A percentile compares a stretch with the other conserved stretches of the same genome.
These are phyloP conservation scores for Podarcis muralis DNA, from an alignment of 2,113 vertebrate genomes.

Conservation along the genomic window DNA sequence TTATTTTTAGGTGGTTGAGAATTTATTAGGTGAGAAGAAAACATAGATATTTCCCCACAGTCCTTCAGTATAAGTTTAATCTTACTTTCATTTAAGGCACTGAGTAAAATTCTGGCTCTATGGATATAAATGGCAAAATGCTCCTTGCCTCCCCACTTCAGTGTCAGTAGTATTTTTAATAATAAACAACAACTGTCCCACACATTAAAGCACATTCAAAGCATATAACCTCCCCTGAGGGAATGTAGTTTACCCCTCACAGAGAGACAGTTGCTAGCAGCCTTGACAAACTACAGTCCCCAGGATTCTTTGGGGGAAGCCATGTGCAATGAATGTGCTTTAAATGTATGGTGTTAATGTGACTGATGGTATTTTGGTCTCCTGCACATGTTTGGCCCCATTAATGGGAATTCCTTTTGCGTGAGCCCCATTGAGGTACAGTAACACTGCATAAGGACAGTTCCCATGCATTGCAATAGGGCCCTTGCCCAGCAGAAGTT, in stretches of 20 bases:
- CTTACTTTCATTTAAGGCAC: slow-evolving; percentile 8
- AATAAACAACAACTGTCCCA: too few species aligned
- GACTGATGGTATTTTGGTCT: background rate
- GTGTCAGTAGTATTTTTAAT: background rate
- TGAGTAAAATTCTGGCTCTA: background rate
- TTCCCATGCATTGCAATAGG: background rate
- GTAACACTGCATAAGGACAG: background rate
- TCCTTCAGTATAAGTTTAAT: slow-evolving; percentile 26
- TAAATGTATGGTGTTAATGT: too few species aligned
- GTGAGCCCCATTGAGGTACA: too few species aligned
- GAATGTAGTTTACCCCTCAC: too few species aligned
- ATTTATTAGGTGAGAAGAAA: slow-evolving; percentile 63
- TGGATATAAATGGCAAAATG: slow-evolving; percentile 25
- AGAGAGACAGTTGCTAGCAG: too few species aligned
- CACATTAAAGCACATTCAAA: too few species aligned
- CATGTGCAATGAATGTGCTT: too few species aligned
- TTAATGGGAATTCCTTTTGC: background rate
- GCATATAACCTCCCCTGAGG: too few species aligned
- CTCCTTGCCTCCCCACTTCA: background rate
- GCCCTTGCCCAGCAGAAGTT: too few species aligned
- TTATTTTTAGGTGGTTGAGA: slow-evolving; percentile 54
- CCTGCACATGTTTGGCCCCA: background rate
- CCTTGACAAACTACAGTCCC: too few species aligned
- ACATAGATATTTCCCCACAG: slow-evolving; percentile 32
- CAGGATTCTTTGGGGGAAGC: too few species aligned